Base-by-base conservation (phyloP, 1,140 invertebrate species). In the Tribolium madens region DNA sequence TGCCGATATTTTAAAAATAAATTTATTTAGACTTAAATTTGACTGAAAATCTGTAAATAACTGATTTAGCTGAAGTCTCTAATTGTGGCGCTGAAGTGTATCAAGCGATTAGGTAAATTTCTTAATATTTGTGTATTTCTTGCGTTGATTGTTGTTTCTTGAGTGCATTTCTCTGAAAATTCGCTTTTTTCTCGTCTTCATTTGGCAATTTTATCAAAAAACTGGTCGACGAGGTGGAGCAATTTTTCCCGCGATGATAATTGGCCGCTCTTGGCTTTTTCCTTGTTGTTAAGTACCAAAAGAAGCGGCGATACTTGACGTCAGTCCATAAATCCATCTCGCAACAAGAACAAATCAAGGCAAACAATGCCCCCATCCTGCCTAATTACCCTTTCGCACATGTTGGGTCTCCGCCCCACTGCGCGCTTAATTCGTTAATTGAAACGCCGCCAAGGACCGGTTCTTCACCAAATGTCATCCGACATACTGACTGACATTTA, bases 401-500 rank as follows among this genome's bases (percentile, higher is more conserved):
- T 42, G 21, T 26, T 26, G 36, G 2, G n/a, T 42, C 36, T 42
- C 36, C 36, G 36, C 36, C 36, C 36, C 21, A 26, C 21, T 26
- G 21, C 3, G 21, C 5, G 7, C 36, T 10, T 42, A 42, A 57
- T 26, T 26, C 7, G 10, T 10, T n/a, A 57, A 57, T 57, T 18
- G 18, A 57, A 57, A 21, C 10, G 14, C 18, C 5, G 3, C 6
- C 13, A 57, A 57, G 52, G 31, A 33, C 33, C 64, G 64, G 33
- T 36, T 21, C 64, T 70, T 57, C 13, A 26, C 12, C n/a, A 70
- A 70, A 47, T 47, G 33, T 42, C 64, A 70, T 53, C 14, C 52
- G 52, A 57, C 52, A 57, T 26, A 57, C 52, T 57, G 52, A 57
- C 52, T 57, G 52, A 57, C 52, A 57, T 57, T 57, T 57, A 57